Base-by-base conservation (phyloP, 2,113 vertebrate species). In the Atrichornis clamosus region DNA sequence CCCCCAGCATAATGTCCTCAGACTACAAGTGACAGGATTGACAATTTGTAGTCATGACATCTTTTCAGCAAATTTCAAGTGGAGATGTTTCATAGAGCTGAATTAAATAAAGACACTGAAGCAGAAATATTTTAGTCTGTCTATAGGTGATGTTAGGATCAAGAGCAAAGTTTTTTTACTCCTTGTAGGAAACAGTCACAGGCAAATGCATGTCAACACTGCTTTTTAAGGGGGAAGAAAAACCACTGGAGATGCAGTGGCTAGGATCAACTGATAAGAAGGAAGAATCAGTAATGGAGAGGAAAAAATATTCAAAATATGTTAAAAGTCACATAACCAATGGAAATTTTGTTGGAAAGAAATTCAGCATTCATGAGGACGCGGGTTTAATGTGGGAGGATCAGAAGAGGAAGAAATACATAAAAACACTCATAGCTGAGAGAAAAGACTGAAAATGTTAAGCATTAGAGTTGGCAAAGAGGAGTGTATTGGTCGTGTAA, bases 311-410 rank as follows among this genome's bases (percentile, higher is more conserved):
- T 4, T 10, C 6, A 50, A 68, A 81, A 39, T 10, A 63, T 33
- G 3, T 53, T 58, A 17, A 39, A 87, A 85, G 6, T 33, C 59
- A 8, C 26, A 26, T n/a, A 91, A 73, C 6, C 3, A 60, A 42
- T 47, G 13, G 9, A 63, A 70, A 77, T 41, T 49, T 32, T 0
- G 0, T 53, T 63, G 42, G 33, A 83, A 89, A 60, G 30, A 81
- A 75, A 68, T 35, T 60, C 28, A 58, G 2, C 18, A 27, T 19
- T 65, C 18, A 13, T 30, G 35, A 65, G 19, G 12, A 70, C 2
- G 3, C 15, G 58, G 4, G 10, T 49, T 56, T 0, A 1, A 53
- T 23, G 7, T 10, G 6, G 6, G 11, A 87, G 21, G 9, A 63
- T 49, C 11, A 63, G 37, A 59, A 76, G 5, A 8, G 4, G 7